These are phyloP conservation scores for Gobionotothen gibberifrons DNA, from an alignment of 2,797 vertebrate genomes.

Conservation along the genomic window DNA sequence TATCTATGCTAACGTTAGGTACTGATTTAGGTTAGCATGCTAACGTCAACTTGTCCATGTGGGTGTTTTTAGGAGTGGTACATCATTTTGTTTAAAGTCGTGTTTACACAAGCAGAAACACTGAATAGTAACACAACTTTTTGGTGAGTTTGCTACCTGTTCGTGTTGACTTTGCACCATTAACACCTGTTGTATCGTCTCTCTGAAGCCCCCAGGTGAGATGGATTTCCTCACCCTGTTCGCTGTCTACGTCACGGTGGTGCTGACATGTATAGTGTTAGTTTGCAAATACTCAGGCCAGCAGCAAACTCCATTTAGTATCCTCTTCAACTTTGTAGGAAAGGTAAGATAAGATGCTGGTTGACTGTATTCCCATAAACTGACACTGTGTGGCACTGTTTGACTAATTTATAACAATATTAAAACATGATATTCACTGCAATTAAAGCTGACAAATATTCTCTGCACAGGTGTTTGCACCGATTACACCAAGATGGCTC, in stretches of 20 bases:
- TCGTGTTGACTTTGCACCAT: neutral
- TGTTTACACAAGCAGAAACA: neutral
- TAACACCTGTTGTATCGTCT: conserved; percentile 57
- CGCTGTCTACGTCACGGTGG: conserved; percentile 82
- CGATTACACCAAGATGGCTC: conserved; percentile 85
- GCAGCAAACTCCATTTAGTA: conserved; percentile 72
- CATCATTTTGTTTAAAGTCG: fast-evolving
- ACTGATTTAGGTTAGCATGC: conserved; percentile 31
- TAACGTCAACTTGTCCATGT: conserved; percentile 17
- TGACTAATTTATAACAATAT: neutral
- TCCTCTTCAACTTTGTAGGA: conserved; percentile 45
- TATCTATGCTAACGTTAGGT: neutral
- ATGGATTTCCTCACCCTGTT: conserved; percentile 95
- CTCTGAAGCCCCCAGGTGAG: conserved; percentile 42
- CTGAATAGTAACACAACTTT: neutral
- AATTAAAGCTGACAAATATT: fast-evolving
- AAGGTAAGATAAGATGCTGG: conserved; percentile 66
- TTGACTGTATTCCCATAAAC: neutral
- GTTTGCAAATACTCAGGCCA: conserved; percentile 86
- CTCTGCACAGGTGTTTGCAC: conserved; percentile 78
- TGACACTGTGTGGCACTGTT: conserved; percentile 48
- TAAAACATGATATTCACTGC: fast-evolving
- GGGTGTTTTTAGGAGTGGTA: neutral
- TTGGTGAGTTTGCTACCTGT: neutral
- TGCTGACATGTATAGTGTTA: conserved; percentile 77